Evolutionary conservation across 2,888 invertebrate species (phyloP).

Genomic region (Megamerina dolium): DNA sequence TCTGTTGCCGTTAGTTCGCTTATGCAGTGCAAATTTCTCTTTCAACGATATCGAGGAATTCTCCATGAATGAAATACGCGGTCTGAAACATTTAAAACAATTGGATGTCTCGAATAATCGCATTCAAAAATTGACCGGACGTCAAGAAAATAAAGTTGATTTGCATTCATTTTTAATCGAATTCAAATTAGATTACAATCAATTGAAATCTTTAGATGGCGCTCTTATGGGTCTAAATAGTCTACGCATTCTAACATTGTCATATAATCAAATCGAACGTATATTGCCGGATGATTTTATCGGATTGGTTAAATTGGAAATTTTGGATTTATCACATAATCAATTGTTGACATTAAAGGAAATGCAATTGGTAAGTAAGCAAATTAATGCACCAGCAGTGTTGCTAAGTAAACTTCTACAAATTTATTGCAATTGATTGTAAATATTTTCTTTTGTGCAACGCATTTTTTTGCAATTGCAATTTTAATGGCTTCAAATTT

Average conservation of each 20-base stretch:
- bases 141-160: constrained; percentile 70
- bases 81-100: constrained; percentile 62
- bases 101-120: constrained; percentile 73
- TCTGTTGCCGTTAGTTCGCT: constrained; percentile 60
- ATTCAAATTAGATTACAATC: constrained; percentile 68
- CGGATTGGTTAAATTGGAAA: constrained; percentile 66
- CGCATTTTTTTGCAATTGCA: no score
- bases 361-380: constrained; percentile 65
- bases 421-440: no score
- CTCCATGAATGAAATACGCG: constrained; percentile 72
- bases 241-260: constrained; percentile 65
- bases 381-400: neutral
- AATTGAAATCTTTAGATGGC: constrained; percentile 64
- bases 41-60: constrained; percentile 71
- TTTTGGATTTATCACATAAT: constrained; percentile 74
- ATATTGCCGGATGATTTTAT: constrained; percentile 73
- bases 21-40: constrained; percentile 67
- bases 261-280: constrained; percentile 66
- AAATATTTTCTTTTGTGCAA: no score
- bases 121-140: constrained; percentile 61
- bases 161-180: constrained; percentile 68
- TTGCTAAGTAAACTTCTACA: no score
- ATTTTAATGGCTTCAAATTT: no score
- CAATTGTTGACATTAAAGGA: constrained; percentile 70
- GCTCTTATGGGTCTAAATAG: constrained; percentile 70